Evolutionary conservation across 2,888 invertebrate species (phyloP).

Genomic region (Drosophila putrida): DNA sequence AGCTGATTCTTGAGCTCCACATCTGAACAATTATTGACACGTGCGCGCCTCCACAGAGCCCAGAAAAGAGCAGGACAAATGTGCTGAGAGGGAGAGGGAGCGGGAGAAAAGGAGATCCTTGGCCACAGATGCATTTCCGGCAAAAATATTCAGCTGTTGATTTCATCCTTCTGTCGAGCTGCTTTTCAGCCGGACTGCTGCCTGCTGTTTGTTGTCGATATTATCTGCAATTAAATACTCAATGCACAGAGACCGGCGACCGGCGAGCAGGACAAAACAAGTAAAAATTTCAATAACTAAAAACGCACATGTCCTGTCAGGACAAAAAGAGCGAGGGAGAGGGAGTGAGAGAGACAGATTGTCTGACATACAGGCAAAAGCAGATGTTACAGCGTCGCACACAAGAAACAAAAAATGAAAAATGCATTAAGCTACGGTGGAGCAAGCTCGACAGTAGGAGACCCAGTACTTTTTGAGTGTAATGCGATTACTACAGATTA

Average conservation of each 20-base stretch:
- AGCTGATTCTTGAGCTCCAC: conserved; percentile 69
- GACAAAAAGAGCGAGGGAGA: conserved; percentile 8
- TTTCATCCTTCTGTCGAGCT: conserved; percentile 23
- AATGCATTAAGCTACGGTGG: too few relatives aligned
- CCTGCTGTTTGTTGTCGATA: conserved; percentile 73
- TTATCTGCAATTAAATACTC: conserved; percentile 83
- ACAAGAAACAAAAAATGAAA: conserved; percentile 53
- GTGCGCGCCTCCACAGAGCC: conserved; percentile 69
- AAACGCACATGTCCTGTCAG: conserved; percentile 76
- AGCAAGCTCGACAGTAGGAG: too few relatives aligned
- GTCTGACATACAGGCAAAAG: conserved; percentile 5
- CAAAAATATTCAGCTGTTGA: conserved; percentile 71
- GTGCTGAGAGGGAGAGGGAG: conserved; percentile 11
- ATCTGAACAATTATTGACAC: conserved; percentile 73
- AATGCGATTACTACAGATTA: too few relatives aligned
- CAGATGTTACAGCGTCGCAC: conserved; percentile 50
- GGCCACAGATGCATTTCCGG: conserved; percentile 77
- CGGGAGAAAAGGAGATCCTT: background rate
- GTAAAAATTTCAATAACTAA: conserved; percentile 82
- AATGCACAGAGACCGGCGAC: conserved; percentile 70
- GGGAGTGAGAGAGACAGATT: background rate
- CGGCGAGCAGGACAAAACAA: conserved; percentile 68
- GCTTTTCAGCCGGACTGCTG: conserved; percentile 15
- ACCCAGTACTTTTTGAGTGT: too few relatives aligned
- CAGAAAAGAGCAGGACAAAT: conserved; percentile 14